These are phyloP conservation scores for Limulus polyphemus DNA, from an alignment of 2,888 invertebrate species.

Conservation along the genomic window DNA sequence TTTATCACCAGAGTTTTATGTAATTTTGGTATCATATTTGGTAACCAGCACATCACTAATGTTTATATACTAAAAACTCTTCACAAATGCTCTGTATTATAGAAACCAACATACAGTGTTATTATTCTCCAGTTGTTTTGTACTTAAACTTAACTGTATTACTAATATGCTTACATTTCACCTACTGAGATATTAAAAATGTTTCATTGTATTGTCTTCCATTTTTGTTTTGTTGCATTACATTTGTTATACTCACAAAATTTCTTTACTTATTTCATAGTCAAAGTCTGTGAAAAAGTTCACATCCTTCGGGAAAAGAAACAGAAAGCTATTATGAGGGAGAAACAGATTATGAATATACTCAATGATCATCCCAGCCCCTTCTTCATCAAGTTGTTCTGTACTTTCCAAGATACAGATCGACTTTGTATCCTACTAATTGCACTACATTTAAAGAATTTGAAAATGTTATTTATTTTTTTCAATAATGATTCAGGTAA, in stretches of 20 bases:
- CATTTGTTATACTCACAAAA: background rate
- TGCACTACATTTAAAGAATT: no score
- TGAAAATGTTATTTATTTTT: no score
- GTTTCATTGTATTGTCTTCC: no score
- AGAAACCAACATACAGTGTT: no score
- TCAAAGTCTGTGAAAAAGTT: constrained; percentile 94
- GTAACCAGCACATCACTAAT: no score
- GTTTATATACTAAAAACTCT: no score
- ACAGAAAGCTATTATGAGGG: constrained; percentile 78
- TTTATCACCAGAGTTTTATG: no score
- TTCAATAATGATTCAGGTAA: no score
- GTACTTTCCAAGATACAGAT: constrained; percentile 89
- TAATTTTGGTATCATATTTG: no score
- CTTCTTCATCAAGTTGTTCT: constrained; percentile 85
- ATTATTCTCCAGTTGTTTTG: background rate
- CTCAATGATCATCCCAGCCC: constrained; percentile 56
- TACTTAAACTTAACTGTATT: background rate
- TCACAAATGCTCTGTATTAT: no score
- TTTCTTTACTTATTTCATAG: constrained; percentile 44
- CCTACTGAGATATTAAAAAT: no score
- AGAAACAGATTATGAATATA: constrained; percentile 84
- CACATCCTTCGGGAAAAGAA: constrained; percentile 89
- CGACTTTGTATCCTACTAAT: constrained; percentile 26
- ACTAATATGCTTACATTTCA: background rate
- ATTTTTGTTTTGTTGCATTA: background rate